Percentiles rank a stretch among this genome's conserved stretches.
These are phyloP conservation scores for Drosophila subpulchrella DNA, from an alignment of 1,140 invertebrate species.

Conservation along the genomic window DNA sequence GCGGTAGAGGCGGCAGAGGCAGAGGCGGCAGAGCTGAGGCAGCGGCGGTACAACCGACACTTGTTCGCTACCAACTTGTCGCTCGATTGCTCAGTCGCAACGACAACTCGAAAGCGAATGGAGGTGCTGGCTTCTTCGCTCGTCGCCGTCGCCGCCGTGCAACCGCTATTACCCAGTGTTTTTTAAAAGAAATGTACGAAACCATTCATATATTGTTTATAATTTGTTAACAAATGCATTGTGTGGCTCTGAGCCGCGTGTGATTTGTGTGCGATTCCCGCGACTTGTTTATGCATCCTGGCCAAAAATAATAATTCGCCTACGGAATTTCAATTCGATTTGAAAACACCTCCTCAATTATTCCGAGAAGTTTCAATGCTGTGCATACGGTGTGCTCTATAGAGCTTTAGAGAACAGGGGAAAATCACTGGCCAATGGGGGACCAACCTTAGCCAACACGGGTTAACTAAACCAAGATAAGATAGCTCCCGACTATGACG, in stretches of 20 bases:
- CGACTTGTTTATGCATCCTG: slow-evolving; percentile 62
- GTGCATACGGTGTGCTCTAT: slow-evolving; percentile 12
- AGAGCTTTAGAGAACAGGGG: slow-evolving; percentile 2
- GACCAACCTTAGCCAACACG: slow-evolving; percentile 32
- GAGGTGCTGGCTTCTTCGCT: slow-evolving; percentile 72
- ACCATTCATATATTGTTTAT: slow-evolving; percentile 50
- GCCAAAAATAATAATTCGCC: slow-evolving; percentile 31
- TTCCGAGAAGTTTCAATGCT: slow-evolving; percentile 45
- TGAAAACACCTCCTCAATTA: slow-evolving; percentile 14
- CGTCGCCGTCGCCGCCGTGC: slow-evolving; percentile 68
- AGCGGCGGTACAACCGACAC: slow-evolving; percentile 59
- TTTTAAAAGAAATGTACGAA: slow-evolving; percentile 65
- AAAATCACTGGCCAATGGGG: slow-evolving; percentile 3
- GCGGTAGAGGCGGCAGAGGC: slow-evolving; percentile 7
- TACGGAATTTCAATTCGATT: slow-evolving; percentile 39
- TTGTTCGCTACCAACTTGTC: slow-evolving; percentile 73
- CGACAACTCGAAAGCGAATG: slow-evolving; percentile 78
- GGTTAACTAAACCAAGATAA: slow-evolving; percentile 69
- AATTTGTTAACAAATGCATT: slow-evolving; percentile 66
- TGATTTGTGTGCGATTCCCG: slow-evolving; percentile 28
- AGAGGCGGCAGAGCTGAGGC: not conserved
- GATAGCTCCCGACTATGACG: slow-evolving; percentile 60
- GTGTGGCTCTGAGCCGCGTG: slow-evolving; percentile 20
- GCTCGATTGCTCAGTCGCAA: slow-evolving; percentile 67
- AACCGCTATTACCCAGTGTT: slow-evolving; percentile 55